Evolutionary conservation across 2,113 vertebrate genomes (phyloP).

Genomic region (Scalopus aquaticus): DNA sequence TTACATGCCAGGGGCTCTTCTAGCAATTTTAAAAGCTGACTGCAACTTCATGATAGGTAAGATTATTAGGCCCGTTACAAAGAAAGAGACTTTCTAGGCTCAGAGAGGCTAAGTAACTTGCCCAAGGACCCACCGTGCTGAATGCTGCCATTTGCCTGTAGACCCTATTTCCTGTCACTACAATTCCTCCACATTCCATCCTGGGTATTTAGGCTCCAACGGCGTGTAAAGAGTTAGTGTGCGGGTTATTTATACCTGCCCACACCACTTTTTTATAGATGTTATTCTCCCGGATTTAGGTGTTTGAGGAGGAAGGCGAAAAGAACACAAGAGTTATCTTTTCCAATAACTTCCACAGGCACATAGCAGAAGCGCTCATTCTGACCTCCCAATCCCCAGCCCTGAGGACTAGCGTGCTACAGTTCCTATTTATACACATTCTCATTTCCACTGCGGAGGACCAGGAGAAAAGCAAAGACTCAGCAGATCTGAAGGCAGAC

Average conservation of each 20-base stretch:
- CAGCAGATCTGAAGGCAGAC: constrained; percentile 55
- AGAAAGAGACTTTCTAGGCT: background rate
- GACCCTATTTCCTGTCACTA: too few relatives aligned
- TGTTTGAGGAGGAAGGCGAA: background rate
- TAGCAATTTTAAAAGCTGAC: background rate
- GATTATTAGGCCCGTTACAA: background rate
- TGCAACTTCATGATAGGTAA: background rate
- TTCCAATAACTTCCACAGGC: background rate
- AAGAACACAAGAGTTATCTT: background rate
- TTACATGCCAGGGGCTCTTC: background rate
- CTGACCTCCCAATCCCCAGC: background rate
- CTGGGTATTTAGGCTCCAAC: background rate
- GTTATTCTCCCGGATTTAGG: background rate
- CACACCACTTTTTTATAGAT: background rate
- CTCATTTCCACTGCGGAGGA: constrained; percentile 4
- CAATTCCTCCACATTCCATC: background rate
- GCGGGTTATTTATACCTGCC: too few relatives aligned
- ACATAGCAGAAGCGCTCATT: background rate
- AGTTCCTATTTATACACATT: constrained; percentile 41
- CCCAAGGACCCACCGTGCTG: background rate
- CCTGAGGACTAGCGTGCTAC: background rate
- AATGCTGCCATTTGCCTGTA: background rate
- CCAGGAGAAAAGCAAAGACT: constrained; percentile 27
- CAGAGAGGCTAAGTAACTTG: constrained; percentile 7
- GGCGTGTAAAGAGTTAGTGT: background rate